Percentiles rank a stretch among this genome's conserved stretches.
These are phyloP conservation scores for Cyrtorhinus lividipennis DNA, from an alignment of 1,140 invertebrate species.

Conservation along the genomic window DNA sequence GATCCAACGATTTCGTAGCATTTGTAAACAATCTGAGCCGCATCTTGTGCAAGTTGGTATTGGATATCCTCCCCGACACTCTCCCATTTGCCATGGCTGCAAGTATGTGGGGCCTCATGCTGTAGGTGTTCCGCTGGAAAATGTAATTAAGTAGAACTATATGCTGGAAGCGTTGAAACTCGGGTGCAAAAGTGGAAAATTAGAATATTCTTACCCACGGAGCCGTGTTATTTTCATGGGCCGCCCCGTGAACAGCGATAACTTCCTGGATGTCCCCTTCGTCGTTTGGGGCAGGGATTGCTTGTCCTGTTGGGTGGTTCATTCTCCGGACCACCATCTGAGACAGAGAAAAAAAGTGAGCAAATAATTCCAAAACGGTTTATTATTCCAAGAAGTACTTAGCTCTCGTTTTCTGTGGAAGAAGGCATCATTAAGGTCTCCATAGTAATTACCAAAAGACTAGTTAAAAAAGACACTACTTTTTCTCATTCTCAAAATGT, in stretches of 20 bases:
- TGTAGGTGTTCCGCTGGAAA: conserved; percentile 38
- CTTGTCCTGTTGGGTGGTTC: not conserved
- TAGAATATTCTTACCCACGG: not conserved
- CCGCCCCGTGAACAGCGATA: not conserved
- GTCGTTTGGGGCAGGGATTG: not conserved
- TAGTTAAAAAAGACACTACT: too few relatives aligned
- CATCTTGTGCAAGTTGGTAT: conserved; percentile 28
- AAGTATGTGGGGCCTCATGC: conserved; percentile 44
- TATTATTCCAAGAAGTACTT: too few relatives aligned
- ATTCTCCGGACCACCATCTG: conserved; percentile 1
- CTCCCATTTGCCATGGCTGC: conserved; percentile 36
- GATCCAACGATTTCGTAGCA: conserved; percentile 54
- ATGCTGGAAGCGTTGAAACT: not conserved
- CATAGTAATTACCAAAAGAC: too few relatives aligned
- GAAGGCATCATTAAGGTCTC: too few relatives aligned
- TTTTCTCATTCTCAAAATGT: too few relatives aligned
- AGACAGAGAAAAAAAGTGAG: too few relatives aligned
- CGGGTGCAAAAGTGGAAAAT: not conserved
- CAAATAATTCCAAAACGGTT: too few relatives aligned
- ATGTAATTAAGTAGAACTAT: not conserved
- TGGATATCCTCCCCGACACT: conserved; percentile 3
- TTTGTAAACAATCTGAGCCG: conserved; percentile 36
- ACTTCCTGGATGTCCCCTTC: not conserved
- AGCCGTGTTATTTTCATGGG: not conserved
- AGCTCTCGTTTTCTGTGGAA: too few relatives aligned